phyloP scores from a whole-genome alignment of 2,888 invertebrate genomes.

The Andrena flavipes region DNA sequence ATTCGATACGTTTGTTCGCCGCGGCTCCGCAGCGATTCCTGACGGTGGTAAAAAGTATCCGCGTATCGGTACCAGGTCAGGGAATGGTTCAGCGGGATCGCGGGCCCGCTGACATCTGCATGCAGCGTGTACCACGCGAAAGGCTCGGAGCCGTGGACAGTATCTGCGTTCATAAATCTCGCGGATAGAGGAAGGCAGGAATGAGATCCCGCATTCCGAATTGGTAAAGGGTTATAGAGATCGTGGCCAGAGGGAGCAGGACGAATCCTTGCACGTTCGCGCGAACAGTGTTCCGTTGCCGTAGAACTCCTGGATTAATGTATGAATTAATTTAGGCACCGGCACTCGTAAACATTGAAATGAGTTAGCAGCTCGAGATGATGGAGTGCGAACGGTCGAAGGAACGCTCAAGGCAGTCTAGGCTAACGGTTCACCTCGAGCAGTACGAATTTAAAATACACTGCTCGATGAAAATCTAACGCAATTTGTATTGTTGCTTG shows the following conservation, averaged over 20 bases:
- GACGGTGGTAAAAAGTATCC: background rate
- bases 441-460: slow-evolving; percentile 2
- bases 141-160: slow-evolving; percentile 32
- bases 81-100: slow-evolving; percentile 5
- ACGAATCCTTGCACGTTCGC: background rate
- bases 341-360: background rate
- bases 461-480: background rate
- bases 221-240: background rate
- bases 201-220: slow-evolving; percentile 38
- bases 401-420: slow-evolving; percentile 30
- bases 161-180: slow-evolving; percentile 55
- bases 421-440: slow-evolving; percentile 19
- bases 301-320: background rate
- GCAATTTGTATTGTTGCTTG: slow-evolving; percentile 34
- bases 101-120: slow-evolving; percentile 15
- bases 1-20: no score
- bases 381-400: background rate
- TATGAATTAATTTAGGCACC: background rate
- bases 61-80: background rate
- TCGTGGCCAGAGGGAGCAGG: background rate
- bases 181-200: slow-evolving; percentile 18
- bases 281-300: background rate
- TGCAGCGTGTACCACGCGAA: slow-evolving; percentile 23
- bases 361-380: background rate
- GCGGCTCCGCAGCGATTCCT: background rate